Conservation (phyloP, 23 tunicate genomes). For the Halocynthia roretzi region DNA sequence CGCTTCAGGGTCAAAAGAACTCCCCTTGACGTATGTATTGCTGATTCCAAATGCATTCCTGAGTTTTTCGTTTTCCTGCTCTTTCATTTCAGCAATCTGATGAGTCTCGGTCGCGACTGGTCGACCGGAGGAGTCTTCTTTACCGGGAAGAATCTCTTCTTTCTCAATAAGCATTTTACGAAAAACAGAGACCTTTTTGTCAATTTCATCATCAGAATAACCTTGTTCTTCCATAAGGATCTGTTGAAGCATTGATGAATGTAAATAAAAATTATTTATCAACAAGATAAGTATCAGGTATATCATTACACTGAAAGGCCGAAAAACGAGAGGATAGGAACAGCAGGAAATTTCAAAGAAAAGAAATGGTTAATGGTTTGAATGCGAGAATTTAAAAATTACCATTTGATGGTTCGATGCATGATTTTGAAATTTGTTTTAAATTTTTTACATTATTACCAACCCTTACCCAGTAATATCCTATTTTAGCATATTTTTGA, state of each 20-base stretch:
- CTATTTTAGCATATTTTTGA: too few species aligned
- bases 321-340: too few species aligned
- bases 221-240: constrained; percentile 91
- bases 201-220: constrained; percentile 67
- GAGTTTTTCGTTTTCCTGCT: constrained; percentile 68
- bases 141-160: constrained; percentile 53
- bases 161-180: constrained; percentile 68
- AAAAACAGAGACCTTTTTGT: constrained; percentile 58
- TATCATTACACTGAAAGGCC: too few species aligned
- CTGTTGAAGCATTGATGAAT: constrained; percentile 5
- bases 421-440: too few species aligned
- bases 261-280: too few species aligned
- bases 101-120: constrained; percentile 71
- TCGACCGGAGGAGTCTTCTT: constrained; percentile 65
- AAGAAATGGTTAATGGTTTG: too few species aligned
- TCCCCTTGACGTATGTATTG: constrained; percentile 76
- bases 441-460: too few species aligned
- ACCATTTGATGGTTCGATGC: too few species aligned
- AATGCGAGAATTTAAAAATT: too few species aligned
- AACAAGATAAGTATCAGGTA: too few species aligned
- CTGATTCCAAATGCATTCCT: constrained; percentile 81
- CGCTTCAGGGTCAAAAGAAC: constrained; percentile 57
- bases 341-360: too few species aligned
- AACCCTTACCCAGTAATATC: too few species aligned
- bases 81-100: constrained; percentile 92